Evolutionary conservation across 2,888 invertebrate genomes (phyloP), one percentile per base, ranked within the genome.

Genomic region (Belgica antarctica): DNA sequence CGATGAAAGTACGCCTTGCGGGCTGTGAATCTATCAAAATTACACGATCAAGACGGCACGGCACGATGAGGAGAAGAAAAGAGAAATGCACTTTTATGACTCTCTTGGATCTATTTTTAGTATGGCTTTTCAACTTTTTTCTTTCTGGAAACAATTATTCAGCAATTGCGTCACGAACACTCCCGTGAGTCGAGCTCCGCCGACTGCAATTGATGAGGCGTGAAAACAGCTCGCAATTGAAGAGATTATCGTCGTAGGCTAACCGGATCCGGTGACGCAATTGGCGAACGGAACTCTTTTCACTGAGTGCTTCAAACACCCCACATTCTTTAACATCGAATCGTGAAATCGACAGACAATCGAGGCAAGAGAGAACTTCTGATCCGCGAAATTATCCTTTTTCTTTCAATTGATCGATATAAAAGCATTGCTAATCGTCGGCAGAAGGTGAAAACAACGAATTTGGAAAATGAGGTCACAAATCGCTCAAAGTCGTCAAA

Each of bases 21-120:
- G 15, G 15, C 46, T 7, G 15, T 41, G 41, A 41, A n/a, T 41
- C 41, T n/a, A n/a, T n/a, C n/a, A n/a, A n/a, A n/a, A n/a, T n/a
- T n/a, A n/a, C n/a, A n/a, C n/a, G n/a, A n/a, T n/a, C n/a, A n/a
- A n/a, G n/a, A n/a, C n/a, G n/a, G n/a, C n/a, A n/a, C n/a, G n/a
- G n/a, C n/a, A n/a, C n/a, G n/a, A n/a, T n/a, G n/a, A n/a, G n/a
- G n/a, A 5, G 34, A 31, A 34, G 36, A 19, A 31, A 34, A 62
- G 62, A 62, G 62, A 63, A 65, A 65, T 65, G 65, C 65, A 65
- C 31, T 63, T 63, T 62, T 27, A 10, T 34, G 34, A 62, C 15
- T 31, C 31, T 65, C 47, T 46, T 15, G 31, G 27, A 17, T 62
- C 62, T 62, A 62, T 62, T 62, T 62, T 34, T 31, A 62, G 62